phyloP scores from a whole-genome alignment of 2,797 vertebrate genomes.

The Pipistrellus nathusii region DNA sequence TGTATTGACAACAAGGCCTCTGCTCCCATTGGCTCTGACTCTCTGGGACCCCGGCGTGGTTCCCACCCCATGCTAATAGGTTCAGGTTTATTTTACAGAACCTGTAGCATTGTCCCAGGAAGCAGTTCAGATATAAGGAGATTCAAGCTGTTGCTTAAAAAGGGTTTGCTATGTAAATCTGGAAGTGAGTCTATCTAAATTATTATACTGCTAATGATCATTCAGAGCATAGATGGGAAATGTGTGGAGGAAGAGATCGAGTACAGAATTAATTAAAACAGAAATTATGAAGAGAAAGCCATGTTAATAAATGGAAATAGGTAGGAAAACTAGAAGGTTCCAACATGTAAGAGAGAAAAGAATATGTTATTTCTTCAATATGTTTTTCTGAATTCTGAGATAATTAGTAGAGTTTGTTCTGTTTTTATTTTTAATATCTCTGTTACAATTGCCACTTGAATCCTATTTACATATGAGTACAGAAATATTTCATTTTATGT shows the following conservation, averaged over 20 bases:
- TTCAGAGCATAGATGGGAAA: not conserved
- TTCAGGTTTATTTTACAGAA: not conserved
- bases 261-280: not conserved
- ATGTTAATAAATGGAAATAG: not conserved
- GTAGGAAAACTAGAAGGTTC: not conserved
- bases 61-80: not conserved
- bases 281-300: not conserved
- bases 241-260: not conserved
- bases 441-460: not conserved
- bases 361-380: not conserved
- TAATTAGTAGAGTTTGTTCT: not conserved
- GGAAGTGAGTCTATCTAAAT: not conserved
- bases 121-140: not conserved
- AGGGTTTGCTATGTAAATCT: not conserved
- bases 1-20: too few species aligned
- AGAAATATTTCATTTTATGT: conserved; percentile 7
- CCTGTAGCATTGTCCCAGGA: not conserved
- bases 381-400: not conserved
- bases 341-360: not conserved
- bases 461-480: not conserved
- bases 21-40: too few species aligned
- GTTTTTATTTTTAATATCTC: not conserved
- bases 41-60: too few species aligned
- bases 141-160: not conserved
- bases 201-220: not conserved